phyloP scores from a whole-genome alignment of 2,113 vertebrate species.

The Gopherus evgoodei region DNA sequence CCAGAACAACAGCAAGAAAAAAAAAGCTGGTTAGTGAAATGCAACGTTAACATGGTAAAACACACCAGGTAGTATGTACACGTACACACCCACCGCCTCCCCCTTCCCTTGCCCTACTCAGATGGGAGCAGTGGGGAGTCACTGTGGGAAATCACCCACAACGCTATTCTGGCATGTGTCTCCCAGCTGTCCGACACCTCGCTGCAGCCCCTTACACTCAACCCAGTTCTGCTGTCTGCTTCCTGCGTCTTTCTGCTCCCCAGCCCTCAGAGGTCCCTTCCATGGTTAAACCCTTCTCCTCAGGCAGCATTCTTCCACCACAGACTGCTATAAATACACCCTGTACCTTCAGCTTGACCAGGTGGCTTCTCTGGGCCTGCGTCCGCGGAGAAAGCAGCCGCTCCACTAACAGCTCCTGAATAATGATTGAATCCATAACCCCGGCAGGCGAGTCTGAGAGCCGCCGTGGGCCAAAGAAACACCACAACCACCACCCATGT shows the following conservation, averaged over 20 bases:
- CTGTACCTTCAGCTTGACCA: conserved; percentile 91
- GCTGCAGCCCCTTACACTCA: neutral
- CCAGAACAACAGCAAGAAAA: neutral
- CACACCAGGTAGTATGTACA: neutral
- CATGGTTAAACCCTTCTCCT: neutral
- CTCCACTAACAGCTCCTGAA: conserved; percentile 96
- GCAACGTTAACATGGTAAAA: accelerated
- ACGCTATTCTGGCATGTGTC: neutral
- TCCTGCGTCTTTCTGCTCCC: neutral
- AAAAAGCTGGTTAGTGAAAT: neutral
- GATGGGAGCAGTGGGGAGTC: neutral
- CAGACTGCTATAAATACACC: conserved; percentile 47
- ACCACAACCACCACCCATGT: conserved; percentile 53
- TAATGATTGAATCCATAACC: conserved; percentile 93
- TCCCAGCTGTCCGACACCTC: neutral
- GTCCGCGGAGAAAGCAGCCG: conserved; percentile 92
- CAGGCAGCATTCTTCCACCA: conserved; percentile 50
- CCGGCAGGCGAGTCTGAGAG: conserved; percentile 54
- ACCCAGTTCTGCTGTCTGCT: neutral
- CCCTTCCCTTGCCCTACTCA: neutral
- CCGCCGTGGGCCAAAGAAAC: conserved; percentile 36
- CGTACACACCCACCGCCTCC: neutral
- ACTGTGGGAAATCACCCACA: accelerated
- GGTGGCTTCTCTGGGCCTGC: conserved; percentile 84
- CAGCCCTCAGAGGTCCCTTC: conserved; percentile 28